phyloP scores from a whole-genome alignment of 2,888 invertebrate genomes.

The Ichneumoninae sp. region DNA sequence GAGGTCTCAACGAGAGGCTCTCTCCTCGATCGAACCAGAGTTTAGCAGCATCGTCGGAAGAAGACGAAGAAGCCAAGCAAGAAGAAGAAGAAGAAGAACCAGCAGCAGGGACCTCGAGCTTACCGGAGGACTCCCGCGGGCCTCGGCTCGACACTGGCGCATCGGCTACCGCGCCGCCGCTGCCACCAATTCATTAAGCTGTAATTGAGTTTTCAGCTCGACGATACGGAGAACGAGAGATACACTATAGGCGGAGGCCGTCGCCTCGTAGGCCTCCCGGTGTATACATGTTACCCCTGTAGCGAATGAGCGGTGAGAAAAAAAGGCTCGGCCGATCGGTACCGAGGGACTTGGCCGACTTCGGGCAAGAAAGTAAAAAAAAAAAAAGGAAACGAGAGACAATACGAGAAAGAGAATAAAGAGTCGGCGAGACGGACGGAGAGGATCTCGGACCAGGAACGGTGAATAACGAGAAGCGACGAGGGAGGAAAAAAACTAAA shows the following conservation, averaged over 20 bases:
- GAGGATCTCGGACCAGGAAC: conserved; percentile 18
- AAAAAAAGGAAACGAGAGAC: conserved; percentile 25
- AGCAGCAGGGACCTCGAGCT: conserved; percentile 47
- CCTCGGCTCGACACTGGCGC: conserved; percentile 58
- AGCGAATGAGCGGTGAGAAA: conserved; percentile 13
- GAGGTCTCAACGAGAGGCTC: conserved; percentile 8
- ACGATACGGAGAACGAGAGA: conserved; percentile 80
- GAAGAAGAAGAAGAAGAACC: conserved; percentile 42
- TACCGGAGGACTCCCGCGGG: conserved; percentile 70
- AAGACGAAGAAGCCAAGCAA: conserved; percentile 40
- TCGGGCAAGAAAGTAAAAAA: conserved; percentile 2
- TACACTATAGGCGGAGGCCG: conserved; percentile 78
- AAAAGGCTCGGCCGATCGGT: conserved; percentile 13
- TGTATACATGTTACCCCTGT: conserved; percentile 24
- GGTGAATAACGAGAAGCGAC: conserved; percentile 42
- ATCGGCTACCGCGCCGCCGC: conserved; percentile 68
- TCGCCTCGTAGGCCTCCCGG: conserved; percentile 28
- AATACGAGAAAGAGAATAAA: conserved; percentile 30
- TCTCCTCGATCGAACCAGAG: conserved; percentile 49
- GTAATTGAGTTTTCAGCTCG: conserved; percentile 84
- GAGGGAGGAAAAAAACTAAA: not conserved
- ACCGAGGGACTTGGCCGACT: conserved; percentile 12
- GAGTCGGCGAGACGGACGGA: conserved; percentile 27
- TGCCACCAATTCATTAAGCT: conserved; percentile 83
- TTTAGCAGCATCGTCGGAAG: conserved; percentile 29